Evolutionary conservation across 2,113 vertebrate species (phyloP).

Genomic region (Cyprinodon variegatus): DNA sequence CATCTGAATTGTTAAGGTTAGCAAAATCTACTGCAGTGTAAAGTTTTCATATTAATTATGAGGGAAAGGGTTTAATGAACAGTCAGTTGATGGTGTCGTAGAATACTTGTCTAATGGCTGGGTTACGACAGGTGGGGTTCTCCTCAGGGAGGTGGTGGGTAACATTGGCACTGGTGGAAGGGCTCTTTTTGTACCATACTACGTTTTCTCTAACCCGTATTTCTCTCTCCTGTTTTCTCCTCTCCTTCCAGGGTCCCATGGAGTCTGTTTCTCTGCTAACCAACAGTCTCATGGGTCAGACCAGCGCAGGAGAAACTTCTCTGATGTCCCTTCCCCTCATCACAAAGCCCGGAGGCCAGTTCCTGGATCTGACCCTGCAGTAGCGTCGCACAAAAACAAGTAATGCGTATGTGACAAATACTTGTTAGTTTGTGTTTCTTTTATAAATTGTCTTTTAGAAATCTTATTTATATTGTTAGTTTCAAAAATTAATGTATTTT

Average conservation of each 20-base stretch:
- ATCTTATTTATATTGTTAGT: constrained; percentile 79
- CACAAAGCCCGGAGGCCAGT: constrained; percentile 66
- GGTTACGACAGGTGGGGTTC: constrained; percentile 13
- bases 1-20: not conserved
- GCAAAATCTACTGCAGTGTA: not conserved
- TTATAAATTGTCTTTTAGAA: constrained; percentile 65
- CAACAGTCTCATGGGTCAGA: constrained; percentile 72
- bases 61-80: not conserved
- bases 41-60: not conserved
- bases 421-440: constrained; percentile 34
- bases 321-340: constrained; percentile 66
- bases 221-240: not conserved
- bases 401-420: constrained; percentile 50
- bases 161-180: constrained; percentile 48
- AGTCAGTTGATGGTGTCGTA: constrained; percentile 38
- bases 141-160: constrained; percentile 58
- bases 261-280: constrained; percentile 74
- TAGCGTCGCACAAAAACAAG: constrained; percentile 56
- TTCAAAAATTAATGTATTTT: constrained; percentile 78
- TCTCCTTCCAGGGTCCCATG: constrained; percentile 60
- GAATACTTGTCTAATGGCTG: constrained; percentile 8
- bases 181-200: constrained; percentile 9
- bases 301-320: constrained; percentile 60
- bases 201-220: not conserved
- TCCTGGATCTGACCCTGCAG: constrained; percentile 71